These are phyloP conservation scores for Halocynthia aurantium DNA, from an alignment of 23 tunicate genomes.

Conservation along the genomic window DNA sequence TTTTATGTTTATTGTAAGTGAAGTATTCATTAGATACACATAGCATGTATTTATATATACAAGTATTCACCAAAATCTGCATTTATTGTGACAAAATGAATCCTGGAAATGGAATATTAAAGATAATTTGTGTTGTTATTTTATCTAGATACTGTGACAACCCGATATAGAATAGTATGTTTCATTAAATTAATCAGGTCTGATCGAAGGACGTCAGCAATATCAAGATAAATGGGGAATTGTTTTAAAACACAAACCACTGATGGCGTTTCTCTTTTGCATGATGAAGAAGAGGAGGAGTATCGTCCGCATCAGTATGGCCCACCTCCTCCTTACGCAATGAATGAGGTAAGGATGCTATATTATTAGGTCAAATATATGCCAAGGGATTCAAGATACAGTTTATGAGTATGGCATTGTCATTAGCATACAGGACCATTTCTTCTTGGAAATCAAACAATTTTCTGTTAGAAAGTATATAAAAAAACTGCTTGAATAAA, in stretches of 20 bases:
- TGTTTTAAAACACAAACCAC: conserved; percentile 17
- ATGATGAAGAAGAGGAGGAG: conserved; percentile 12
- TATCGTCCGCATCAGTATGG: not conserved
- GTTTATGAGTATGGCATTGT: too few species aligned
- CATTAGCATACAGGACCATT: too few species aligned
- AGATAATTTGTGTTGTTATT: not conserved
- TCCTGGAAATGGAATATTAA: not conserved
- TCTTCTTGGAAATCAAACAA: too few species aligned
- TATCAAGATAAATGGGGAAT: conserved; percentile 6
- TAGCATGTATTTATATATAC: too few species aligned
- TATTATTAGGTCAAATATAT: not conserved
- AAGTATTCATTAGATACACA: too few species aligned
- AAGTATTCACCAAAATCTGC: not conserved
- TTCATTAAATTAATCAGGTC: not conserved
- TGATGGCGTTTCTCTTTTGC: conserved; percentile 8
- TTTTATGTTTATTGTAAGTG: too few species aligned
- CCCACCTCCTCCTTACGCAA: conserved; percentile 13
- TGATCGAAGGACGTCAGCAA: not conserved
- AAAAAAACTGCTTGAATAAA: too few species aligned
- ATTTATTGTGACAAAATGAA: not conserved
- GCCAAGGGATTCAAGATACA: not conserved
- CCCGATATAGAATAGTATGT: not conserved
- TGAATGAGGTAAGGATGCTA: not conserved
- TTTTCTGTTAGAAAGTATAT: too few species aligned
- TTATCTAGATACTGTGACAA: not conserved